These are phyloP conservation scores for Delia radicum DNA, from an alignment of 1,140 invertebrate species.

Conservation along the genomic window DNA sequence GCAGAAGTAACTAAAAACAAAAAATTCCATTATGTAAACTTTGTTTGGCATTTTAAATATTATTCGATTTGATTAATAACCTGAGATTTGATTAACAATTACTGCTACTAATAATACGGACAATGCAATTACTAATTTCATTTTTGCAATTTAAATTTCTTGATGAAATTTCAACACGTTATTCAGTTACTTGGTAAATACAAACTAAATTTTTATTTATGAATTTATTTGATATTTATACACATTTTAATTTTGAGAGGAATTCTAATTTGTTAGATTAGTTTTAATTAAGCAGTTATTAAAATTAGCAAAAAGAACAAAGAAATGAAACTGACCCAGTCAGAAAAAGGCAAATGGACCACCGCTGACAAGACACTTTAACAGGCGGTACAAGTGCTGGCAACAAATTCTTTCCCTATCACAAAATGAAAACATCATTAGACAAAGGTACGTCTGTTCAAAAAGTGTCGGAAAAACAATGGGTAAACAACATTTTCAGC, in stretches of 20 bases:
- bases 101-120: neutral
- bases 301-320: neutral
- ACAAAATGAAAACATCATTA: neutral
- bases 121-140: neutral
- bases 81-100: neutral
- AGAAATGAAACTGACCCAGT: no score
- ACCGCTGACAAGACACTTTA: no score
- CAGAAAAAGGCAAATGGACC: no score
- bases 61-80: neutral
- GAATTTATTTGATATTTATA: neutral
- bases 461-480: no score
- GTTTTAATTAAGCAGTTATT: neutral
- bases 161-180: neutral
- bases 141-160: neutral
- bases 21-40: neutral
- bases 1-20: conserved; percentile 24
- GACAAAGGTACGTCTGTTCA: no score
- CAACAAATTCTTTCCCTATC: no score
- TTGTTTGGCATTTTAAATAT: no score
- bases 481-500: no score
- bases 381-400: no score
- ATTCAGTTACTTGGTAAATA: neutral
- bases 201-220: neutral
- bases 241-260: neutral
- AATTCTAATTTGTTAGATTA: neutral